A percentile compares a stretch with the other conserved stretches of the same genome.
Conservation (phyloP, 2,888 invertebrate species). For the Carterocephalus palaemon region DNA sequence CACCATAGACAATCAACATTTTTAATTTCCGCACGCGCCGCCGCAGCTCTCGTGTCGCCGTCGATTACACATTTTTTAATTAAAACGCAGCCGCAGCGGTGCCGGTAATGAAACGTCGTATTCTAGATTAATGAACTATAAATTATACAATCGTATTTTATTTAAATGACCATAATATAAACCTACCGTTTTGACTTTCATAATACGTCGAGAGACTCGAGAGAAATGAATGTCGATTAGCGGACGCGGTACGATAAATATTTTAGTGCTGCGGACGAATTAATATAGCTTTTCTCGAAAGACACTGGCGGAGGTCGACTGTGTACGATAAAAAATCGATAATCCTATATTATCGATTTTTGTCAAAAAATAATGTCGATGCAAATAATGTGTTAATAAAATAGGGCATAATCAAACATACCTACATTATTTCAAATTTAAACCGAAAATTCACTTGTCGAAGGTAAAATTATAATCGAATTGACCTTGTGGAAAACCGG, state of each 20-base stretch:
- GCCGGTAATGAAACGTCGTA: conserved; percentile 31
- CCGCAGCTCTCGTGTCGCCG: neutral
- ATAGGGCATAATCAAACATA: no score
- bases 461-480: no score
- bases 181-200: conserved; percentile 17
- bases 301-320: neutral
- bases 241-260: conserved; percentile 17
- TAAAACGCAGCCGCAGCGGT: conserved; percentile 39
- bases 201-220: conserved; percentile 20
- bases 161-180: conserved; percentile 22
- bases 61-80: conserved; percentile 45
- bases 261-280: conserved; percentile 2
- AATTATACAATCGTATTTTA: conserved; percentile 33
- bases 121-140: conserved; percentile 35
- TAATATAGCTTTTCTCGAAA: neutral
- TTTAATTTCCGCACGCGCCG: conserved; percentile 1
- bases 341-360: no score
- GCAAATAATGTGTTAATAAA: no score
- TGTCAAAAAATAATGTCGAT: no score
- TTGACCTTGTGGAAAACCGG: no score
- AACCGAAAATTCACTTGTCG: no score
- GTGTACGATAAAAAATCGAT: no score
- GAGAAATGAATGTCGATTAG: conserved; percentile 22
- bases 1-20: conserved; percentile 38
- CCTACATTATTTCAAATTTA: no score